Base-by-base conservation (phyloP, 2,888 invertebrate genomes). In the Eubasilissa splendida region DNA sequence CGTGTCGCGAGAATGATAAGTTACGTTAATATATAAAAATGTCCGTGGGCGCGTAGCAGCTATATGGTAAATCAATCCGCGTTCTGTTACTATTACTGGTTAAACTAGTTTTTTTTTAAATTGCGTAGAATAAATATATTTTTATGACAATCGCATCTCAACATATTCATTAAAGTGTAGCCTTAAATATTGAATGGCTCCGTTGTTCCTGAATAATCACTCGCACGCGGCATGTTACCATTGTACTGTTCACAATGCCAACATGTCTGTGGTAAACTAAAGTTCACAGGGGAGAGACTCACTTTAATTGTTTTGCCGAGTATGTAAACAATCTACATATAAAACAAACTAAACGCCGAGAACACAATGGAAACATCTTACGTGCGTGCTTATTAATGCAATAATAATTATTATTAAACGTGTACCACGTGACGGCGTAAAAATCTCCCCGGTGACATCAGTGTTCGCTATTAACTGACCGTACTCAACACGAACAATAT, bases 381-480 rank as follows among this genome's bases (percentile, higher is more conserved):
- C 12, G 0, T 63, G 12, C 12, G 42, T 42, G 31, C 4, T 33
- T 31, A 31, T 33, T 63, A 22, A 33, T 33, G 42, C 31, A 22
- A 22, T 63, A 63, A 63, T 63, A 9, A 10, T 12, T 33, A 63
- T 12, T 42, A 33, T 63, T 63, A 12, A 31, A 33, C 63, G 63
- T 63, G 33, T 31, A 42, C 63, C 31, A 33, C 52, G 66, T 68
- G 4, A 68, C 50, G 14, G 11, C n/a, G 33, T 63, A 63, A 63
- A 42, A 33, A 42, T 33, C 63, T 33, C 63, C 12, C 63, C 33
- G 42, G 42, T 70, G 31, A 22, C 70, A 70, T 70, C 14, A 70
- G 22, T 31, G 42, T 42, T 14, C 4, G 14, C 54, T 8, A 33
- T 12, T 76, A 31, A 76, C 76, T 76, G 76, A 76, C 76, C 76